These are phyloP conservation scores for Stenchaetothrips biformis DNA, from an alignment of 2,888 invertebrate genomes.

Conservation along the genomic window DNA sequence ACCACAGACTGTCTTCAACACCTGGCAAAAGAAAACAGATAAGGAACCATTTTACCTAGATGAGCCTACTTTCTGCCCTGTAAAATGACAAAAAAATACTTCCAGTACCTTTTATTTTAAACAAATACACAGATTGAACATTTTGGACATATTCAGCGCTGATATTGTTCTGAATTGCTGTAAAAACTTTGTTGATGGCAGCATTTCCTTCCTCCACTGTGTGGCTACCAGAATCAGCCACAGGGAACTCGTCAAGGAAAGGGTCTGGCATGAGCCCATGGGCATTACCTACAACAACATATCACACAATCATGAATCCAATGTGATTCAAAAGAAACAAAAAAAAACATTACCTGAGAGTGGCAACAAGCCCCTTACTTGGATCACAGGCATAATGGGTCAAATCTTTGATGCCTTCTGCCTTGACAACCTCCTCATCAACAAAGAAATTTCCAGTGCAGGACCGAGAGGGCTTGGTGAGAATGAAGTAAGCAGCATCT, in stretches of 20 bases:
- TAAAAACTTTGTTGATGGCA: not conserved
- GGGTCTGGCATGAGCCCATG: not conserved
- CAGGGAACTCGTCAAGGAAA: not conserved
- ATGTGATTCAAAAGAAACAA: too few species aligned
- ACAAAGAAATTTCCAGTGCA: conserved; percentile 83
- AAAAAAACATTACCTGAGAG: not conserved
- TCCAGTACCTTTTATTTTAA: not conserved
- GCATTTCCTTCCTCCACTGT: not conserved
- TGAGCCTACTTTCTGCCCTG: not conserved
- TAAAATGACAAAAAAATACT: too few species aligned
- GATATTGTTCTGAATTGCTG: not conserved
- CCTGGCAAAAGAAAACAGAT: conserved; percentile 47
- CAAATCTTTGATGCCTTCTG: conserved; percentile 77
- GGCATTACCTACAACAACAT: not conserved
- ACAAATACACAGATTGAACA: not conserved
- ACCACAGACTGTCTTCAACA: conserved; percentile 69
- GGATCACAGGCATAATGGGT: conserved; percentile 79
- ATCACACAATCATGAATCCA: not conserved
- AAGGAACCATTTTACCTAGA: not conserved
- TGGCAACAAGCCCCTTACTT: conserved; percentile 48
- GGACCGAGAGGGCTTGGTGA: conserved; percentile 68
- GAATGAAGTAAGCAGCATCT: conserved; percentile 82
- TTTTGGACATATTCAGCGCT: not conserved
- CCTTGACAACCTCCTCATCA: conserved; percentile 80
- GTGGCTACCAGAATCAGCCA: not conserved